These are phyloP conservation scores for Pteronotus mesoamericanus DNA, from an alignment of 2,797 vertebrate species.

Conservation along the genomic window DNA sequence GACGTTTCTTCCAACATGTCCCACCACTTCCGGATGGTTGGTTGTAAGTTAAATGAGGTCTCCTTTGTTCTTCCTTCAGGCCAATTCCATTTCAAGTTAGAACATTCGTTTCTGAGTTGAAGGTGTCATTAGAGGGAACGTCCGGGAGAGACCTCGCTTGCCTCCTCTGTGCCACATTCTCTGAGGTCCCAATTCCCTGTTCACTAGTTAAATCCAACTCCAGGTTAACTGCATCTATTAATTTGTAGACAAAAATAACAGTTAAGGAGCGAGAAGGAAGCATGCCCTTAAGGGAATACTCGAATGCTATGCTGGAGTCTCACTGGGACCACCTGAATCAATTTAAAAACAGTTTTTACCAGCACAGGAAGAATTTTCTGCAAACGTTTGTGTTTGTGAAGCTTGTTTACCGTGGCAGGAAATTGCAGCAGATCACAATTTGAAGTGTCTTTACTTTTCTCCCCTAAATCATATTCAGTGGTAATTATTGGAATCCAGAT, in stretches of 20 bases:
- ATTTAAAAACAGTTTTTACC: conserved; percentile 61
- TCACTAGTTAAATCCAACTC: conserved; percentile 54
- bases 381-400: conserved; percentile 70
- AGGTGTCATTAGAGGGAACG: not conserved
- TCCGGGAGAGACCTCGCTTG: not conserved
- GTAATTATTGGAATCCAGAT: conserved; percentile 63
- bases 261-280: conserved; percentile 43
- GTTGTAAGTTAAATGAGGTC: conserved; percentile 52
- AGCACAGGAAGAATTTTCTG: conserved; percentile 75
- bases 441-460: conserved; percentile 48
- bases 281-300: conserved; percentile 57
- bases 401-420: conserved; percentile 75
- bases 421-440: conserved; percentile 57
- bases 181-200: conserved; percentile 47
- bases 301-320: not conserved
- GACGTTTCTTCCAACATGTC: not conserved
- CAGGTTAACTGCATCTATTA: conserved; percentile 57
- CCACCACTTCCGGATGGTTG: conserved; percentile 15
- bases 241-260: conserved; percentile 67
- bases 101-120: conserved; percentile 51
- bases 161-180: not conserved
- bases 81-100: conserved; percentile 44
- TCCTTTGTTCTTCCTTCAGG: conserved; percentile 58
- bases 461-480: conserved; percentile 58
- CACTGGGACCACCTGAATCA: conserved; percentile 68